Percentiles rank a stretch among this genome's conserved stretches.
phyloP scores from a whole-genome alignment of 2,797 vertebrate genomes.

The Eospalax fontanierii region DNA sequence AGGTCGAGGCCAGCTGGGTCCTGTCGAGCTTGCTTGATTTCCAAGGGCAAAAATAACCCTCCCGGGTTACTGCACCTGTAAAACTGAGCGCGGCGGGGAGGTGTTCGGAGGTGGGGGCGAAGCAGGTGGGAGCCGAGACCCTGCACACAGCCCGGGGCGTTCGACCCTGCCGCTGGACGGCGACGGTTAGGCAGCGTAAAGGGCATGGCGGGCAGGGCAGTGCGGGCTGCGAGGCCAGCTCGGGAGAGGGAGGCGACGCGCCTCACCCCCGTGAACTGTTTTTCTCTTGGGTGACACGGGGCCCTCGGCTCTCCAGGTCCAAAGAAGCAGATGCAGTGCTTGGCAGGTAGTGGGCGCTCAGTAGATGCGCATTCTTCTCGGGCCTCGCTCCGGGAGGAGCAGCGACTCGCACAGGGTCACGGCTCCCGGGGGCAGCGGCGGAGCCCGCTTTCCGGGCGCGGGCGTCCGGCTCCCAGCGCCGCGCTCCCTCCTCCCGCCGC shows the following conservation, averaged over 20 bases:
- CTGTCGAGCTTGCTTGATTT: constrained; percentile 25
- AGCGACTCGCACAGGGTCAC: background rate
- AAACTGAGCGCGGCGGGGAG: background rate
- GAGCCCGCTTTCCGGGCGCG: background rate
- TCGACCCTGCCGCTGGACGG: background rate
- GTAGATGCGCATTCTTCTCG: background rate
- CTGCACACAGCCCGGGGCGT: background rate
- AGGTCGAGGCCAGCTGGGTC: background rate
- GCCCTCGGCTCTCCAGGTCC: background rate
- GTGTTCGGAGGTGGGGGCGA: background rate
- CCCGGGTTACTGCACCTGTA: background rate
- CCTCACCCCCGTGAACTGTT: background rate
- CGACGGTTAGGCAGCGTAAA: background rate
- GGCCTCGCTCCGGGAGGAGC: background rate
- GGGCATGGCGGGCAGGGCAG: background rate
- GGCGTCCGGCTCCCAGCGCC: constrained; percentile 49
- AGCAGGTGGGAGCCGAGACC: background rate
- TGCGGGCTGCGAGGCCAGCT: background rate
- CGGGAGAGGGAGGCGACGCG: background rate
- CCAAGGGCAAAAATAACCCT: constrained; percentile 45
- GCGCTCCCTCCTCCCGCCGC: constrained; percentile 70
- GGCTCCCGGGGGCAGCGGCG: background rate
- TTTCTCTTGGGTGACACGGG: background rate
- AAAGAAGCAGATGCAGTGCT: background rate
- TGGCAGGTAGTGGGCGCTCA: constrained; percentile 16